Evolutionary conservation across 2,888 invertebrate species (phyloP).

Genomic region (Parnassius smintheus): DNA sequence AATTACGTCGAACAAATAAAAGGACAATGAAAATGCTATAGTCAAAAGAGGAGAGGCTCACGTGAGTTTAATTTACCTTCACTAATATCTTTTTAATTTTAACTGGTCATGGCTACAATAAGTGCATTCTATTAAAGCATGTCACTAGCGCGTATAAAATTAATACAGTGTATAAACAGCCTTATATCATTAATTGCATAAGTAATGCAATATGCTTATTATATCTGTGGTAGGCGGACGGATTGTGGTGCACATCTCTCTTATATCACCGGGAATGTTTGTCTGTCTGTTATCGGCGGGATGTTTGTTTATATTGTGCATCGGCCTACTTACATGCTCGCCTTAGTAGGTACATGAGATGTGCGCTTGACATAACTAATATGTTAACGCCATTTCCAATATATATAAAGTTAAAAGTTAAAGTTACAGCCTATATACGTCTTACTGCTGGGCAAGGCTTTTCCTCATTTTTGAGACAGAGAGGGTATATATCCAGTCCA

Average conservation of each 20-base stretch:
- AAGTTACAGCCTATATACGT: too few relatives aligned
- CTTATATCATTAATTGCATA: background rate
- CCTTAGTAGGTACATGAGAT: background rate
- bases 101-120: too few relatives aligned
- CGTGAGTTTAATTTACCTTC: too few relatives aligned
- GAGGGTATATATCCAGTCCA: too few relatives aligned
- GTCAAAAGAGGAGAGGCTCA: too few relatives aligned
- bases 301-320: constrained; percentile 19
- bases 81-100: too few relatives aligned
- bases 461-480: too few relatives aligned
- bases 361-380: background rate
- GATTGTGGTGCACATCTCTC: constrained; percentile 1
- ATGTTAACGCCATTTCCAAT: background rate
- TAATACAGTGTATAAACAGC: background rate
- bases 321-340: constrained; percentile 9
- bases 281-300: constrained; percentile 13
- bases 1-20: too few relatives aligned
- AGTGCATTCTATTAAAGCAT: too few relatives aligned
- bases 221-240: background rate
- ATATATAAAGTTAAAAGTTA: background rate
- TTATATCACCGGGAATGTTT: constrained; percentile 8
- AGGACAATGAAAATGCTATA: too few relatives aligned
- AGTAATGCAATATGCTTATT: constrained; percentile 6
- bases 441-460: too few relatives aligned
- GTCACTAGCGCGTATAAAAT: too few relatives aligned